Evolutionary conservation across 2,113 vertebrate genomes (phyloP).

Genomic region (Egretta garzetta): DNA sequence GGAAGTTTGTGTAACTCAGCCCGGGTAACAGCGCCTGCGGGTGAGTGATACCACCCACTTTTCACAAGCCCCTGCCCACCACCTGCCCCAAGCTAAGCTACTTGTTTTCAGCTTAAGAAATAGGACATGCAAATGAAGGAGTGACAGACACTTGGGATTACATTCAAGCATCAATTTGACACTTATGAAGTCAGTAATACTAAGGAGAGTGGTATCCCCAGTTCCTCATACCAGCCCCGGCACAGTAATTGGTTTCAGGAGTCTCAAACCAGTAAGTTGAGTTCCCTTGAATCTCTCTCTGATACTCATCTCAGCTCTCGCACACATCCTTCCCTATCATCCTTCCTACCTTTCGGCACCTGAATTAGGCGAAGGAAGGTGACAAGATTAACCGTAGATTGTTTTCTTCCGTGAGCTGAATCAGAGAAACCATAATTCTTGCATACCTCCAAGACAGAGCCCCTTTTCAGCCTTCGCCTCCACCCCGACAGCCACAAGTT

Average conservation of each 20-base stretch:
- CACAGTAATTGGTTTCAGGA: not conserved
- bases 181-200: not conserved
- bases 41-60: not conserved
- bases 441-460: not conserved
- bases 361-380: not conserved
- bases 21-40: not conserved
- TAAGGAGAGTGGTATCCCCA: not conserved
- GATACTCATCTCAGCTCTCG: not conserved
- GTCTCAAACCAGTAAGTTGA: constrained; percentile 30
- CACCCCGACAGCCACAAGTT: not conserved
- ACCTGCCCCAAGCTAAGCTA: not conserved
- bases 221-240: constrained; percentile 24
- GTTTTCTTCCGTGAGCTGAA: not conserved
- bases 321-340: not conserved
- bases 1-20: not conserved
- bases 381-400: not conserved
- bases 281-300: not conserved
- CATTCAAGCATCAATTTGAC: not conserved
- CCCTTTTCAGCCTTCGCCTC: not conserved
- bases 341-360: not conserved
- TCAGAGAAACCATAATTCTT: not conserved
- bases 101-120: not conserved
- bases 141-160: not conserved
- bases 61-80: not conserved
- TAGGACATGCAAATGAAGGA: not conserved